Conservation (phyloP, 2,797 vertebrate genomes). For the Sebastolobus altivelis region DNA sequence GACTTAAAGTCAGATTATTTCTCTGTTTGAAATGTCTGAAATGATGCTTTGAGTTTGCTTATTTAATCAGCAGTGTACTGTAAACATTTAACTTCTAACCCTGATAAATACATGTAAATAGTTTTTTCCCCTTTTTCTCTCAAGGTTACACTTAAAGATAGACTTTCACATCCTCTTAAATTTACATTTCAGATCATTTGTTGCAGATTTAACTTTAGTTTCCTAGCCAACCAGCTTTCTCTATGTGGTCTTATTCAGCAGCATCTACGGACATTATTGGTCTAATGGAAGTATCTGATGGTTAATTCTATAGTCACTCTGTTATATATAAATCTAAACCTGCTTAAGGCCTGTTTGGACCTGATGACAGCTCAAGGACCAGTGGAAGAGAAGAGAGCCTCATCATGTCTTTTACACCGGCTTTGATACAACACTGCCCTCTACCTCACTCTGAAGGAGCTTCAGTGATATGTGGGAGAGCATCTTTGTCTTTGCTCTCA, state of each 20-base stretch:
- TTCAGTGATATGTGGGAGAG: neutral
- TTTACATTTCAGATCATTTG: neutral
- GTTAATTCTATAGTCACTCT: neutral
- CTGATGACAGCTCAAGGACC: constrained; percentile 31
- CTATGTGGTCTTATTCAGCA: neutral
- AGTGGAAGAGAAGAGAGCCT: neutral
- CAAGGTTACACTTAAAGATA: neutral
- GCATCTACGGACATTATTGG: neutral
- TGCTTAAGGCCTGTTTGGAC: constrained; percentile 12
- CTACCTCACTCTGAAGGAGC: constrained; percentile 32
- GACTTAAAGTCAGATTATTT: neutral
- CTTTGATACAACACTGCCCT: constrained; percentile 71
- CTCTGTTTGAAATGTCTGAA: neutral
- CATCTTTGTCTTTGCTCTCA: neutral
- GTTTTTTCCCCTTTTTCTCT: neutral
- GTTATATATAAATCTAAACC: constrained; percentile 16
- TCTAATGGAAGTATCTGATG: neutral
- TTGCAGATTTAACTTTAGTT: constrained; percentile 2
- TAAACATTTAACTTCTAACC: neutral
- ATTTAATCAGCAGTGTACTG: neutral
- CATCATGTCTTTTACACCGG: neutral
- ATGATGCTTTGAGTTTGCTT: neutral
- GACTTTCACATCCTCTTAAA: neutral
- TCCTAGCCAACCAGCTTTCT: neutral
- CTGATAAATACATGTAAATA: neutral